These are phyloP conservation scores for Lepidocolaptes lacrymiger DNA, from an alignment of 2,797 vertebrate genomes.

Conservation along the genomic window DNA sequence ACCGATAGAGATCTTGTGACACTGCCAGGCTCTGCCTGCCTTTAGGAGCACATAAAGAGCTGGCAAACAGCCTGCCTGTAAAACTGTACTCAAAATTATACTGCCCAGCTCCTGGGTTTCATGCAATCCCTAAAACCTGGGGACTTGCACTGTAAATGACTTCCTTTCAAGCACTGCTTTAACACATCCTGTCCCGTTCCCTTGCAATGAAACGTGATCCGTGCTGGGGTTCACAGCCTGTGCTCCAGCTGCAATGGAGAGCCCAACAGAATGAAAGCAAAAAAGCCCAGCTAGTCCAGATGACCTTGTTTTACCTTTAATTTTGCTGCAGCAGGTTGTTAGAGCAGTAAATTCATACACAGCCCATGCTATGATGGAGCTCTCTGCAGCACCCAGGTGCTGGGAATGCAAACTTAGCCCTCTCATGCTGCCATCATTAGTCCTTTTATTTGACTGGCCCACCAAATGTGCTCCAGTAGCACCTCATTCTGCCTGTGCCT, in stretches of 20 bases:
- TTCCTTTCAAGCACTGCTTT: neutral
- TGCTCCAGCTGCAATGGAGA: neutral
- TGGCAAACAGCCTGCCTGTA: neutral
- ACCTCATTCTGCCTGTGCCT: neutral
- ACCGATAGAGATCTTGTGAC: fast-evolving
- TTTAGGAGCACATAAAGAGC: neutral
- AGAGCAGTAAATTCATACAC: no score
- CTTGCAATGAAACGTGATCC: neutral
- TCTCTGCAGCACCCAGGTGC: neutral
- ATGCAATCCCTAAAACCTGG: neutral
- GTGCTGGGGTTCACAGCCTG: fast-evolving
- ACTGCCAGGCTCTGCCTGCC: neutral
- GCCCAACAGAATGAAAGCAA: neutral
- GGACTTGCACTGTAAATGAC: neutral
- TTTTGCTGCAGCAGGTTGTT: neutral
- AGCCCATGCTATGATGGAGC: neutral
- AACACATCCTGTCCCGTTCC: neutral
- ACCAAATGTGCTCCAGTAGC: neutral
- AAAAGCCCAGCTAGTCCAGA: neutral
- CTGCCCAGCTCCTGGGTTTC: neutral
- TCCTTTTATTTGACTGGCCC: conserved; percentile 24
- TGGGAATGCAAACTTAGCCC: neutral
- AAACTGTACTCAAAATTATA: neutral
- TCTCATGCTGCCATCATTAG: neutral
- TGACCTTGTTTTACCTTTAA: neutral